Conservation (phyloP, 2,113 vertebrate genomes). For the Arothron firmamentum region DNA sequence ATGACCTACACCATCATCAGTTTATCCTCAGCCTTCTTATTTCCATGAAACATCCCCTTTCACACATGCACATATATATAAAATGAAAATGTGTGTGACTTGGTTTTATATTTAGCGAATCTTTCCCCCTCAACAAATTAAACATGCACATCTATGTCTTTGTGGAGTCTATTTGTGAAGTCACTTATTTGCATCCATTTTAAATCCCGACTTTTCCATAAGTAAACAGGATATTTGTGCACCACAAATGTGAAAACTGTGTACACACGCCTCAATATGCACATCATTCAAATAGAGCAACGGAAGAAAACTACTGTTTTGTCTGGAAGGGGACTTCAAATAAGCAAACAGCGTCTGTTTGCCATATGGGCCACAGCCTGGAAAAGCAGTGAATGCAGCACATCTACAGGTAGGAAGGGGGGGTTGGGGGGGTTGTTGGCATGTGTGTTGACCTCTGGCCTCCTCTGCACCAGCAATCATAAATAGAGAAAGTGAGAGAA, state of each 20-base stretch:
- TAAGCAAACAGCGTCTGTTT: constrained; percentile 13
- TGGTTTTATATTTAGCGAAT: not conserved
- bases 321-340: not conserved
- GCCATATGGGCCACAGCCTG: not conserved
- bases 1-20: not conserved
- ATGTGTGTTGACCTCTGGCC: constrained; percentile 38
- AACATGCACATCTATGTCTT: too few species aligned
- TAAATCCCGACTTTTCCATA: too few species aligned
- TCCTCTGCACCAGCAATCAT: not conserved
- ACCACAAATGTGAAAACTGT: too few species aligned
- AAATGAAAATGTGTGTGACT: not conserved
- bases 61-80: too few species aligned
- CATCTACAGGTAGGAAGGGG: constrained; percentile 22
- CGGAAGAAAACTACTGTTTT: not conserved
- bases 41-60: not conserved
- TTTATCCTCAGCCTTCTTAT: constrained; percentile 5
- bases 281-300: not conserved
- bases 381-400: not conserved
- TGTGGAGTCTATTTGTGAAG: too few species aligned
- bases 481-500: constrained; percentile 36
- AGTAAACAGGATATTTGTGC: too few species aligned
- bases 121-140: too few species aligned
- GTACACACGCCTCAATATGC: not conserved
- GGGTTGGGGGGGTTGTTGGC: not conserved
- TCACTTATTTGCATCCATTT: too few species aligned